Conservation (phyloP, 2,113 vertebrate species). For the Periophthalmus modestus region DNA sequence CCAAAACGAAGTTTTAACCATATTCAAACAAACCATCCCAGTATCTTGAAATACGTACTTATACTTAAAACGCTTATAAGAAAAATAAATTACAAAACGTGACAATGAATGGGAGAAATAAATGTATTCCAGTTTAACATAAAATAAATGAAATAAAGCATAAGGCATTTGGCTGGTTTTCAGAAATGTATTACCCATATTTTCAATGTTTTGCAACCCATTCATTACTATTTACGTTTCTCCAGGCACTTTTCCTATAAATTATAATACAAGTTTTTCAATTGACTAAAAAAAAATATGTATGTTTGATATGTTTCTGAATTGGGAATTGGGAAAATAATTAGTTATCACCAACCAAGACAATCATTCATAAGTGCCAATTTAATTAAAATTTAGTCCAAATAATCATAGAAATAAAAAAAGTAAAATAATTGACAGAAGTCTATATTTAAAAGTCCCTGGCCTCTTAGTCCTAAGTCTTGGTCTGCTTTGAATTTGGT, state of each 20-base stretch:
- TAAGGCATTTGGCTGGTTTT: neutral
- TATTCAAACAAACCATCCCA: neutral
- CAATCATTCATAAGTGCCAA: neutral
- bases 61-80: neutral
- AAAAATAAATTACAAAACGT: neutral
- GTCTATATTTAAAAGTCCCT: neutral
- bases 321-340: neutral
- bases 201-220: neutral
- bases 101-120: too few relatives aligned
- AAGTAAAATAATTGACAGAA: neutral
- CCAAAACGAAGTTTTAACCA: neutral
- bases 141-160: neutral
- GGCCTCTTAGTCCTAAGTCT: neutral
- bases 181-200: neutral
- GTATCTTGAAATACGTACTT: neutral
- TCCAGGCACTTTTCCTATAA: neutral
- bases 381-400: neutral
- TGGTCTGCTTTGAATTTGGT: neutral
- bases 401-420: neutral
- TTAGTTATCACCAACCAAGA: neutral
- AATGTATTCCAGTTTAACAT: neutral
- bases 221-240: neutral
- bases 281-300: neutral
- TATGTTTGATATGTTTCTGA: neutral
- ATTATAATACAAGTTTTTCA: neutral